These are phyloP conservation scores for Sebastes iracundus DNA, from an alignment of 2,797 vertebrate genomes.

Conservation along the genomic window DNA sequence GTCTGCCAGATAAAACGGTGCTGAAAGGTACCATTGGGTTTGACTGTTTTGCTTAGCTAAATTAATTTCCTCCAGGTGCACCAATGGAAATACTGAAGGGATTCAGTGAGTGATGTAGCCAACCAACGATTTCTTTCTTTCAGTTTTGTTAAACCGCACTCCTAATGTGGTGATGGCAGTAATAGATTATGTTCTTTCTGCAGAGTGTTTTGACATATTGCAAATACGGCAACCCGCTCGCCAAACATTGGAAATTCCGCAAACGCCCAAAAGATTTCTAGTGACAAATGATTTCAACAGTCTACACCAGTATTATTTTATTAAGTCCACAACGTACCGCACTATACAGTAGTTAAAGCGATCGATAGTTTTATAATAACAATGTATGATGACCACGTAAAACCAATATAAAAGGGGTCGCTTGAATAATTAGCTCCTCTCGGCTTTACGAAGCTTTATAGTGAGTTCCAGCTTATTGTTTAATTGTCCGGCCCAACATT, in stretches of 20 bases:
- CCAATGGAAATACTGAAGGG: conserved; percentile 17
- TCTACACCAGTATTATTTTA: background rate
- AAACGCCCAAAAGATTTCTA: background rate
- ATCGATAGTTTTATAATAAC: background rate
- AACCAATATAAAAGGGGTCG: background rate
- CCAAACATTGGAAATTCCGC: background rate
- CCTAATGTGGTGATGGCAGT: conserved; percentile 12
- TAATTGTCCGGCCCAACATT: too few relatives aligned
- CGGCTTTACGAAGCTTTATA: too few relatives aligned
- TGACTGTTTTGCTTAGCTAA: conserved; percentile 51
- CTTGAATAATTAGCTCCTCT: background rate
- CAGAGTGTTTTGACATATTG: conserved; percentile 17
- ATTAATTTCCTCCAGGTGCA: conserved; percentile 60
- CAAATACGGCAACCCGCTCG: background rate
- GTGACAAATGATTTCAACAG: background rate
- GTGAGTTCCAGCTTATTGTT: background rate
- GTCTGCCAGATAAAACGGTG: conserved; percentile 36
- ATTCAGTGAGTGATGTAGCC: conserved; percentile 8
- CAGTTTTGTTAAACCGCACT: background rate
- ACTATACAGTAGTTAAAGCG: background rate
- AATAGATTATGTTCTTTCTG: conserved; percentile 12
- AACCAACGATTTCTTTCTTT: background rate
- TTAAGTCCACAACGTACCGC: background rate
- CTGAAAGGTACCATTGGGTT: conserved; percentile 36
- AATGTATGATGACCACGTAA: background rate